These are phyloP conservation scores for Megalops atlanticus DNA, from an alignment of 2,113 vertebrate genomes.

Conservation along the genomic window DNA sequence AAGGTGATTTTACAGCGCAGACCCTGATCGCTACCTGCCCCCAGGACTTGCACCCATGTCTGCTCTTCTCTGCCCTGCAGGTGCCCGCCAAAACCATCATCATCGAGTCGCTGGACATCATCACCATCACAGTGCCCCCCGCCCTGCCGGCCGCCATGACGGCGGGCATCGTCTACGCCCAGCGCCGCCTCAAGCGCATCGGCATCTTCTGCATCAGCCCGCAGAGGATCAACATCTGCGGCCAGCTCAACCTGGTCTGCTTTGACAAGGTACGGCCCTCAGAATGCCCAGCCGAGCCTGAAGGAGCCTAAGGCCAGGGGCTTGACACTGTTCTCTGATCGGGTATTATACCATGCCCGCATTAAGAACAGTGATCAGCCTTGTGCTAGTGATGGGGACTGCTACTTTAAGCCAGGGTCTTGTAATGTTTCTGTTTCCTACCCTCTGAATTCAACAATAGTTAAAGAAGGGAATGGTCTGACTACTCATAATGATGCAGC, in stretches of 20 bases:
- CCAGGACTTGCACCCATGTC: neutral
- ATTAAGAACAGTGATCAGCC: too few species aligned
- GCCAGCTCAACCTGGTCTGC: constrained; percentile 94
- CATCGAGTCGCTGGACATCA: constrained; percentile 93
- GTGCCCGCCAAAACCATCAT: constrained; percentile 81
- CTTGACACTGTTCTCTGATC: too few species aligned
- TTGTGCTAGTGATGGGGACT: too few species aligned
- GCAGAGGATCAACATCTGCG: constrained; percentile 97
- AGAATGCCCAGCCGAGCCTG: neutral
- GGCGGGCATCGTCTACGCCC: constrained; percentile 94
- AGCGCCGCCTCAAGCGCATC: constrained; percentile 83
- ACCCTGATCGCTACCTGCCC: neutral
- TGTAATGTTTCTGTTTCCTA: too few species aligned
- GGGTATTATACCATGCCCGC: too few species aligned
- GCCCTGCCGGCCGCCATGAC: constrained; percentile 96
- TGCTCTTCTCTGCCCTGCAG: constrained; percentile 54
- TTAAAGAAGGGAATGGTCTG: too few species aligned
- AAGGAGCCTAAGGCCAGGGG: neutral
- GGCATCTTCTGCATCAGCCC: constrained; percentile 98
- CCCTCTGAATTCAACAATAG: too few species aligned
- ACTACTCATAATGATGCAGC: too few species aligned
- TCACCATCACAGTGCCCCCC: constrained; percentile 97
- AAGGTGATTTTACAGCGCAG: neutral
- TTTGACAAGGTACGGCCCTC: constrained; percentile 88
- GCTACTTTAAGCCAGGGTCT: too few species aligned